Base-by-base conservation (phyloP, 2,113 vertebrate species). In the Myotis lucifugus region DNA sequence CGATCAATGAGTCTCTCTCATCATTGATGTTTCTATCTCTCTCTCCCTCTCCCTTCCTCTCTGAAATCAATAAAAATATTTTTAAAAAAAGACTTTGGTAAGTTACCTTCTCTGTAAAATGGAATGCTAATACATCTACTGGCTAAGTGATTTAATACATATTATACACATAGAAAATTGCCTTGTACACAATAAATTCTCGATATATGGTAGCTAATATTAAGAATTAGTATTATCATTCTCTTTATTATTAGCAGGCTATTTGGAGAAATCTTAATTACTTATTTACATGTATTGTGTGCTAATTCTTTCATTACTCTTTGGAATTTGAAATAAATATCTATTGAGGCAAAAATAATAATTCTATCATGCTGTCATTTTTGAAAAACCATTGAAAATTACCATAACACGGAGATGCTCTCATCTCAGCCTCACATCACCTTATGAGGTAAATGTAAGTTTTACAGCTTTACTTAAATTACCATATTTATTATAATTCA, bases 241-340 rank as follows among this genome's bases (percentile, higher is more conserved):
- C 42, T 42, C 32, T 37, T 61, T 40, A 48, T 90, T 40, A 69
- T 46, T 11, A 46, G 67, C 13, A 82, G 56, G 48, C 48, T 61
- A 17, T 50, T 69, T 29, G 15, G 40, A 69, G 27, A 70, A 69
- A 88, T 8, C 5, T 42, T 70, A 95, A 34, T 88, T 56, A 88
- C 70, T 92, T 84, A 34, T 70, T 92, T 84, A 34, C 61, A 69
- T n/a, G 46, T 42, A 64, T 34, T 84, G 61, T 74, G 0, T 77
- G 46, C 46, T 46, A 46, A 46, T 67, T 77, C 42, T 42, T 42
- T 42, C 27, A 50, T 6, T 18, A 15, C 5, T 69, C 37, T 84
- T 88, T 34, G 77, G 67, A 70, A 17, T 76, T 78, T 72, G 61
- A 92, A 92, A 77, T 48, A 76, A 81, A 76, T 84, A 46, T 78